Evolutionary conservation across 2,113 vertebrate genomes (phyloP).

Genomic region (Oreochromis niloticus): DNA sequence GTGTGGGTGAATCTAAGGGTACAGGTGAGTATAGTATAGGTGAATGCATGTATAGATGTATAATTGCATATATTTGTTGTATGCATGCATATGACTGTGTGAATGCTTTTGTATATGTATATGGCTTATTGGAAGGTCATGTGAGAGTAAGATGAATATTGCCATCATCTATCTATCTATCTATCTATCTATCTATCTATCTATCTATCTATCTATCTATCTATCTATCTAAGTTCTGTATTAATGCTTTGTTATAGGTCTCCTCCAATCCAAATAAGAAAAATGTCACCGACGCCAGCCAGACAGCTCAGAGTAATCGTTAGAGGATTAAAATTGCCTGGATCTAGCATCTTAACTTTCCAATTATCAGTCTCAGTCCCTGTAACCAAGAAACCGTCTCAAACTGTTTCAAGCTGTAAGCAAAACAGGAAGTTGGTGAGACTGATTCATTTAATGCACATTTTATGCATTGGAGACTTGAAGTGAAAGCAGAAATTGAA

Average conservation of each 20-base stretch:
- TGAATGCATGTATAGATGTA: not conserved
- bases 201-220: not conserved
- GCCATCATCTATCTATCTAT: not conserved
- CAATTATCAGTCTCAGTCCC: slow-evolving; percentile 1
- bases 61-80: not conserved
- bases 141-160: not conserved
- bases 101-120: not conserved
- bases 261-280: not conserved
- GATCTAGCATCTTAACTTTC: slow-evolving; percentile 1
- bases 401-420: not conserved
- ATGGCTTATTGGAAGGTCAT: not conserved
- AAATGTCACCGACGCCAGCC: not conserved
- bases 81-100: not conserved
- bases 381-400: not conserved
- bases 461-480: slow-evolving; percentile 26
- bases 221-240: not conserved
- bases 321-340: not conserved
- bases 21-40: not conserved
- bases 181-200: too few species aligned
- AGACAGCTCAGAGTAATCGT: not conserved
- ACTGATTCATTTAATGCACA: slow-evolving; percentile 5
- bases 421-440: not conserved
- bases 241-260: not conserved
- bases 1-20: not conserved
- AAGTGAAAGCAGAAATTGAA: slow-evolving; percentile 27